Conservation (phyloP, 2,113 vertebrate genomes). For the Myotis yumanensis region DNA sequence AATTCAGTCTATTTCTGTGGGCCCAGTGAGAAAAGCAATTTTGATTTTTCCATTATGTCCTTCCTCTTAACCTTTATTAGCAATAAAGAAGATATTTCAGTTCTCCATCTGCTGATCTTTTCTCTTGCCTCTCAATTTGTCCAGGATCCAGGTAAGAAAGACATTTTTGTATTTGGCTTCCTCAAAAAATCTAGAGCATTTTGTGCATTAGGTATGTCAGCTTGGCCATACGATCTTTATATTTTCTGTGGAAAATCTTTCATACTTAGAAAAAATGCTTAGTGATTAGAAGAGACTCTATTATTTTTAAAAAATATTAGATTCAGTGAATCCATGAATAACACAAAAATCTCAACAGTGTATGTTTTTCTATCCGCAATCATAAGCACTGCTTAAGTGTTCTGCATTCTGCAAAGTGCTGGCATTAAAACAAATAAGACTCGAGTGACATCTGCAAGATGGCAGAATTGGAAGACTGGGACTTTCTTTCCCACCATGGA, state of each 20-base stretch:
- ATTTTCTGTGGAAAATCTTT: not conserved
- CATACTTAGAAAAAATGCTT: not conserved
- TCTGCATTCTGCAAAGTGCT: not conserved
- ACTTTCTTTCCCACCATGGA: not conserved
- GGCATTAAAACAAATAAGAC: not conserved
- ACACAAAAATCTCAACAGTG: not conserved
- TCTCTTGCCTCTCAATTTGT: not conserved
- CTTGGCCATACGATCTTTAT: not conserved
- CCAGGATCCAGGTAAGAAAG: not conserved
- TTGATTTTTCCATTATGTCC: not conserved
- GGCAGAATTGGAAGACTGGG: not conserved
- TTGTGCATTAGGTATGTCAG: not conserved
- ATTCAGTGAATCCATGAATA: constrained; percentile 10
- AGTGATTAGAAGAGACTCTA: not conserved
- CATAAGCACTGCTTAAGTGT: not conserved
- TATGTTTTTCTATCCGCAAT: not conserved
- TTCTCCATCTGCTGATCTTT: not conserved
- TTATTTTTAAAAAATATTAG: not conserved
- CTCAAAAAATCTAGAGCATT: not conserved
- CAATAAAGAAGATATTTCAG: not conserved
- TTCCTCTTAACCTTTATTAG: not conserved
- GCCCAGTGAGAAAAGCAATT: not conserved
- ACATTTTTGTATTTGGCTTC: not conserved
- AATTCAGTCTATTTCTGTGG: not conserved
- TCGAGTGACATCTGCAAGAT: not conserved